These are phyloP conservation scores for Procavia capensis DNA, from an alignment of 2,113 vertebrate genomes.

Conservation along the genomic window DNA sequence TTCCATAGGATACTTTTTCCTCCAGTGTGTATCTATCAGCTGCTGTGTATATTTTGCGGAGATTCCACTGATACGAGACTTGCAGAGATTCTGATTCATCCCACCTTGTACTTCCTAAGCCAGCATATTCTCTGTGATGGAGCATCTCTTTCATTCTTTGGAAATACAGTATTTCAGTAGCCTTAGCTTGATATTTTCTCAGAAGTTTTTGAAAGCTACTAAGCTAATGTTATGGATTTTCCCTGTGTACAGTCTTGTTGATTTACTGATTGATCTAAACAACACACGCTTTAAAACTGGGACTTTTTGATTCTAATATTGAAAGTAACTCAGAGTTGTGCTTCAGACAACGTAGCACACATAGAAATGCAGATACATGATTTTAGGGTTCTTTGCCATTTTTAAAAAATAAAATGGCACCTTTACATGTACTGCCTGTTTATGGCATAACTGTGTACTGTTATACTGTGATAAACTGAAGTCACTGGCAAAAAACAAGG, in stretches of 20 bases:
- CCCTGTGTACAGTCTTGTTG: not conserved
- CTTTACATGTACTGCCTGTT: not conserved
- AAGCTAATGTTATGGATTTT: not conserved
- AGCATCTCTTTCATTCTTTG: not conserved
- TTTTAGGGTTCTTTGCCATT: not conserved
- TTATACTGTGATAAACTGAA: not conserved
- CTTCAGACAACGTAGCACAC: not conserved
- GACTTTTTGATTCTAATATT: not conserved
- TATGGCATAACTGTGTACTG: not conserved
- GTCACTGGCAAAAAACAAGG: not conserved
- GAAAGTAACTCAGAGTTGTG: not conserved
- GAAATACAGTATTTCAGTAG: not conserved
- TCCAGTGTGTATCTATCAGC: not conserved
- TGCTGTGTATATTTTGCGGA: not conserved
- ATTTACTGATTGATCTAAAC: not conserved
- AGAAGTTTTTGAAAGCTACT: slow-evolving; percentile 21
- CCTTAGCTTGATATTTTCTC: not conserved
- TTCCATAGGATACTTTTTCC: not conserved
- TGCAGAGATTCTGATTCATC: not conserved
- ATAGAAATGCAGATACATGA: not conserved
- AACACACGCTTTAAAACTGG: not conserved
- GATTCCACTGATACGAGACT: not conserved
- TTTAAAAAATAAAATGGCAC: not conserved
- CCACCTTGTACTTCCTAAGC: not conserved
- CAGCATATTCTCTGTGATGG: not conserved